These are phyloP conservation scores for Caenorhabditis tropicalis DNA, from an alignment of 1,140 invertebrate genomes.

Conservation along the genomic window DNA sequence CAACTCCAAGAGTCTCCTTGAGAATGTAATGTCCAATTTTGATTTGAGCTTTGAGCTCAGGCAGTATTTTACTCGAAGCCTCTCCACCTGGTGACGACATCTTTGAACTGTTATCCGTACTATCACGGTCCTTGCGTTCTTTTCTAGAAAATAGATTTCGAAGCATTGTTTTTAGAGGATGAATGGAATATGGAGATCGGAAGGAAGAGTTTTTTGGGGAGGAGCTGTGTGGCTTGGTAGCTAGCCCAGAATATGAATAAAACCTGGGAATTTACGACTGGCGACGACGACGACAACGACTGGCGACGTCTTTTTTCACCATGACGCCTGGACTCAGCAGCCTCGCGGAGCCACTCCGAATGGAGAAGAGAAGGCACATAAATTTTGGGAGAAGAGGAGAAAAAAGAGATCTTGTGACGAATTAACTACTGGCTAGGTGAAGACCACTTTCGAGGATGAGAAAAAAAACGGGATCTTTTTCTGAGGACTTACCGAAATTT, in stretches of 20 bases:
- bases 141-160: slow-evolving; percentile 43
- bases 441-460: background rate
- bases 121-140: slow-evolving; percentile 46
- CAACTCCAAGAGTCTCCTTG: slow-evolving; percentile 75
- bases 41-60: slow-evolving; percentile 72
- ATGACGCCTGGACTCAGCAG: background rate
- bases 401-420: background rate
- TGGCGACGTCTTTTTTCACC: background rate
- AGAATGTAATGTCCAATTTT: slow-evolving; percentile 76
- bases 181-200: background rate
- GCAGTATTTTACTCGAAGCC: slow-evolving; percentile 63
- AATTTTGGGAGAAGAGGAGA: background rate
- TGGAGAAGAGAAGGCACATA: background rate
- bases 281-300: background rate
- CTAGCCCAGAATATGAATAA: background rate
- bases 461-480: background rate
- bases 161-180: background rate
- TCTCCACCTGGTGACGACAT: slow-evolving; percentile 46
- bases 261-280: background rate
- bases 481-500: too few species aligned
- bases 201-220: background rate
- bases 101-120: background rate
- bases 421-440: background rate
- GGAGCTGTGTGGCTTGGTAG: background rate
- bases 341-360: background rate